These are phyloP conservation scores for Trachelus troglodyta DNA, from an alignment of 2,888 invertebrate species.

Conservation along the genomic window DNA sequence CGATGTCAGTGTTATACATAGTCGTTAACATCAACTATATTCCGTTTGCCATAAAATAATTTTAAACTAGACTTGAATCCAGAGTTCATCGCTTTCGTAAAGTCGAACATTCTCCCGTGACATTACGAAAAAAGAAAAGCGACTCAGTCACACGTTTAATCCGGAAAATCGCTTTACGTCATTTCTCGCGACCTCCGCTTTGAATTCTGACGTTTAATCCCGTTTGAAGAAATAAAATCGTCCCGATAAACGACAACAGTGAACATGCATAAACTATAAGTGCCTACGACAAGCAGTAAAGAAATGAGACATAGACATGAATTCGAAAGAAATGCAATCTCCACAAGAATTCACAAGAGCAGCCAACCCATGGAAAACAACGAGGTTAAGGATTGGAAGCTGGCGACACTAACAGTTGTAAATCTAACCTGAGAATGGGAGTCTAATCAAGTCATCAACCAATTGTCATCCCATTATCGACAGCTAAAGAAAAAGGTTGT, in stretches of 20 bases:
- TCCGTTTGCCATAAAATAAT: neutral
- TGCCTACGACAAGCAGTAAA: slow-evolving; percentile 5
- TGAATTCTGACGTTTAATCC: neutral
- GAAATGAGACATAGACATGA: slow-evolving; percentile 6
- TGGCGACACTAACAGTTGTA: neutral
- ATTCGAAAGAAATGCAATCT: neutral
- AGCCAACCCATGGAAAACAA: neutral
- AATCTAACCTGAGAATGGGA: neutral
- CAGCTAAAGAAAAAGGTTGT: neutral
- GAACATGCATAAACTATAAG: slow-evolving; percentile 6
- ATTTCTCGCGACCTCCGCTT: neutral
- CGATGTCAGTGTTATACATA: neutral
- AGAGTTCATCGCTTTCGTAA: neutral
- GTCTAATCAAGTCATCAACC: neutral
- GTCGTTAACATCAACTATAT: neutral
- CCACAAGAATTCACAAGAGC: neutral
- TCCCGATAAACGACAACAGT: neutral
- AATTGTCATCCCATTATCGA: neutral
- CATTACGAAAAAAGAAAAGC: neutral
- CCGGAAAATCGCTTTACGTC: neutral
- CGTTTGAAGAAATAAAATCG: slow-evolving; percentile 1
- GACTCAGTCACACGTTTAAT: neutral
- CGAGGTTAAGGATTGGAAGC: neutral
- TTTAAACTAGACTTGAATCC: neutral
- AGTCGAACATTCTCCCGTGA: neutral